Base-by-base conservation (phyloP, 1,140 invertebrate genomes). In the Pseudomyrmex gracilis region DNA sequence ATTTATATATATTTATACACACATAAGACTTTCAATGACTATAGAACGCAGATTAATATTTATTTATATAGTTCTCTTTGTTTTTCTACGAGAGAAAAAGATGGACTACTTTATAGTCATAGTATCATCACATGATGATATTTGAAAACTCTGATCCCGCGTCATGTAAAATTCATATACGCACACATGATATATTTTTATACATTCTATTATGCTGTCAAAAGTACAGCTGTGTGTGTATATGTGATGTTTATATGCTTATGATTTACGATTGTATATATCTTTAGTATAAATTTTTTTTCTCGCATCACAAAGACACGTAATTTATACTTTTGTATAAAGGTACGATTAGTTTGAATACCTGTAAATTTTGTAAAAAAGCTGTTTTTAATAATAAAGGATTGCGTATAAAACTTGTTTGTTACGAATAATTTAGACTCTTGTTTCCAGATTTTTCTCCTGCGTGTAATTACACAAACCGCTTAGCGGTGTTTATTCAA, bases 31-130 rank as follows among this genome's bases (percentile, higher is more conserved):
- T 47, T 57, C 58, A 73, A 43, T 58, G 17, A 73, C 61, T 45
- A n/a, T 17, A 10, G 4, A 77, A 77, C 1, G 45, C 67, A 77
- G 57, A 67, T 67, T 77, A 77, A 77, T 77, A 77, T 77, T 77
- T 77, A 77, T 77, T 77, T 77, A 77, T 67, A 66, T 34, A 34
- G 34, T 7, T 34, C 34, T 34, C 34, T 34, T 34, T 5, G 34
- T 34, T 34, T 34, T 34, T 34, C 5, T 34, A 7, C 34, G 34
- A 34, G 34, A 34, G 5, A 34, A 34, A 34, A 34, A 34, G 5
- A 34, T 34, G 5, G 3, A 34, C 5, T 34, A 34, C 24, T 34
- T 4, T 34, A 34, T 0, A 34, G 7, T 34, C 34, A n/a, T n/a
- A n/a, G n/a, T 0, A 34, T 7, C 34, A 5, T 34, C 34, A 34